Evolutionary conservation across 2,888 invertebrate genomes (phyloP).

Genomic region (Archips crataeganus): DNA sequence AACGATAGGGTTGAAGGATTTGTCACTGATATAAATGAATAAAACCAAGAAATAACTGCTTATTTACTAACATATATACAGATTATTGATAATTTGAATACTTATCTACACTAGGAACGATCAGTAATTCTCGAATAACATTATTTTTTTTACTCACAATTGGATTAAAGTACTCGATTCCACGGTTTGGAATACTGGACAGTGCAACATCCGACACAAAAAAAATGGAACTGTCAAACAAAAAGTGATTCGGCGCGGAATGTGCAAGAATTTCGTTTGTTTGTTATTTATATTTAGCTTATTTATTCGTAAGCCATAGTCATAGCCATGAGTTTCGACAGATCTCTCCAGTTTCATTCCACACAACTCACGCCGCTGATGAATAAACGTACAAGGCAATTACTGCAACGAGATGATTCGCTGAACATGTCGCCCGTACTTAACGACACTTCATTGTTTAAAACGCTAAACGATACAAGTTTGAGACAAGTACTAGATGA

Average conservation of each 20-base stretch:
- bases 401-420: constrained; percentile 74
- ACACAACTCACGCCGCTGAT: constrained; percentile 72
- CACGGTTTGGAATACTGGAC: too few relatives aligned
- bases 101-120: background rate
- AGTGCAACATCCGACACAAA: background rate
- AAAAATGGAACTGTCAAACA: constrained; percentile 13
- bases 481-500: constrained; percentile 77
- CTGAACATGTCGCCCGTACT: constrained; percentile 77
- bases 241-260: constrained; percentile 10
- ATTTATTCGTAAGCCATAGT: constrained; percentile 38
- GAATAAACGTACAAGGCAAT: constrained; percentile 67
- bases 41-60: background rate
- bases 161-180: background rate
- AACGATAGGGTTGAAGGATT: constrained; percentile 22
- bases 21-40: background rate
- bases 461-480: constrained; percentile 79
- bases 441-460: constrained; percentile 80
- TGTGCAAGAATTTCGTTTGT: constrained; percentile 6
- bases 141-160: too few relatives aligned
- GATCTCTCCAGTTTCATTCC: constrained; percentile 67
- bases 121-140: too few relatives aligned
- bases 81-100: background rate
- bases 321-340: constrained; percentile 66
- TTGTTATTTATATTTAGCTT: constrained; percentile 11
- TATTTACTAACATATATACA: too few relatives aligned